phyloP scores from a whole-genome alignment of 2,113 vertebrate genomes.

The Crotalus viridis region DNA sequence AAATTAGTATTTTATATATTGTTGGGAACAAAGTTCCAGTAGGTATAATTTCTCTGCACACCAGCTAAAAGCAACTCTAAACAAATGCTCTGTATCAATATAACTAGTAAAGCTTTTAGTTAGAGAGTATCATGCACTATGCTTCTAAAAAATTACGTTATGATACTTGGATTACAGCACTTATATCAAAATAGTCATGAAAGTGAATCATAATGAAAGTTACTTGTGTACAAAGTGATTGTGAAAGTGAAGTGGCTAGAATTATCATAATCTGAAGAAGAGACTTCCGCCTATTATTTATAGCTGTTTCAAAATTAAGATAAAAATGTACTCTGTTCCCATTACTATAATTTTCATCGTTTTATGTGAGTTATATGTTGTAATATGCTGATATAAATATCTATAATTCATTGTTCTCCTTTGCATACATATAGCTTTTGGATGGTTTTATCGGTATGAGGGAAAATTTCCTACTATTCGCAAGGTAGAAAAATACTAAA shows the following conservation, averaged over 20 bases:
- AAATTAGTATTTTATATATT: background rate
- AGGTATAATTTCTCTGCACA: background rate
- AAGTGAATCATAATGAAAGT: background rate
- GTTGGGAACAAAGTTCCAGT: background rate
- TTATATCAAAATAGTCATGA: background rate
- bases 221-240: background rate
- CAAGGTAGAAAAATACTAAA: conserved; percentile 80
- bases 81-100: background rate
- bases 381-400: background rate
- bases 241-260: background rate
- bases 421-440: conserved; percentile 82
- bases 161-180: background rate
- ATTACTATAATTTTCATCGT: conserved; percentile 33
- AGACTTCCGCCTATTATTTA: background rate
- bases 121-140: background rate
- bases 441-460: conserved; percentile 98
- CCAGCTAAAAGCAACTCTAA: background rate
- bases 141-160: background rate
- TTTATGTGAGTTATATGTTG: background rate
- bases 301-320: background rate
- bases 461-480: conserved; percentile 92
- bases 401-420: conserved; percentile 37
- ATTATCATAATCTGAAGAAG: background rate
- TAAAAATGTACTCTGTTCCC: background rate
- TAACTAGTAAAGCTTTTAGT: background rate